Base-by-base conservation (phyloP, 2,888 invertebrate species). In the Thymelicus lineola region DNA sequence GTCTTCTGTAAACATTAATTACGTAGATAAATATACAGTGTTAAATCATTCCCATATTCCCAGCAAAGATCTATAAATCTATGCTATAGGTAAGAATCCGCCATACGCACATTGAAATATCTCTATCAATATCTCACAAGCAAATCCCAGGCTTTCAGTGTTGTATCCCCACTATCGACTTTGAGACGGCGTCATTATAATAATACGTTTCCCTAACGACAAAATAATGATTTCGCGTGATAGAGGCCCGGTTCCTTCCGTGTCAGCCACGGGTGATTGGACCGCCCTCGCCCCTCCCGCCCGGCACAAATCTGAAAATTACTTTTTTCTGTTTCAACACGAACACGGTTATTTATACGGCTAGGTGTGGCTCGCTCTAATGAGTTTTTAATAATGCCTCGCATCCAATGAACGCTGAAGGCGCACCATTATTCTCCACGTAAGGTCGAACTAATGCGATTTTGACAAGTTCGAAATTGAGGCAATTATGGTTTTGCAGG, bases 401-500 rank as follows among this genome's bases (percentile, higher is more conserved):
- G 80, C 84, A 81, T 84, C 91, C 91, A 90, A 89, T 90, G 87
- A 85, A 82, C 86, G 88, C 88, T 87, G 82, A 87, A 87, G 90
- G 88, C 90, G 81, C 79, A 80, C 82, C 87, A 89, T 89, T 86
- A 86, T 83, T 86, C 83, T 83, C 80, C 77, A 76, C 79, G 83
- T 83, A 83, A 86, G 86, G 85, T 83, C 70, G 82, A 85, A 86
- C 90, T 93, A 93, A 93, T 93, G 91, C 86, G 89, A 88, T 92
- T 93, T 93, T 93, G 92, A 93, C 93, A 93, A 92, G 93, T 92
- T 90, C 84, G 84, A 87, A 92, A 93, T 93, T 91, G 88, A 87
- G 82, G 90, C 86, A 82, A 91, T 92, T 91, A 92, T 85, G 87
- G 84, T 87, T 91, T 90, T 84, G 91, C 91, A 85, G 86, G 78